Evolutionary conservation across 2,797 vertebrate genomes (phyloP).

Genomic region (Taeniopygia guttata): DNA sequence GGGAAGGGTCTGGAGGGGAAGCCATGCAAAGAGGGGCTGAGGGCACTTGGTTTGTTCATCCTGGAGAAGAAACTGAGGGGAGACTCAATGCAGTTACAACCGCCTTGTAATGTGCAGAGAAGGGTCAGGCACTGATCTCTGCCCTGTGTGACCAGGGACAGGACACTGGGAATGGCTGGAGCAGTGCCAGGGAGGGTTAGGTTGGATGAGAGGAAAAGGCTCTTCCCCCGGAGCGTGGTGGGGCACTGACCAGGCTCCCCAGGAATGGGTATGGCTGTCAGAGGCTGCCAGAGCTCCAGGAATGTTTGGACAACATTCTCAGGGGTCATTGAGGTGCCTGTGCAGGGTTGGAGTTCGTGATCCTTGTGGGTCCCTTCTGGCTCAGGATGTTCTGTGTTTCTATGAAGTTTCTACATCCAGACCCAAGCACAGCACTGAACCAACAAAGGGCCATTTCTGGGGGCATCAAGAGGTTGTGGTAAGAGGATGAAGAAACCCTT

Average conservation of each 20-base stretch:
- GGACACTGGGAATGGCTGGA: neutral
- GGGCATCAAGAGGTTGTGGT: neutral
- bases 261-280: fast-evolving
- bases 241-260: neutral
- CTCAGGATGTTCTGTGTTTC: neutral
- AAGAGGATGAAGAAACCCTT: neutral
- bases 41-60: neutral
- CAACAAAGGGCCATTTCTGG: neutral
- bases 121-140: neutral
- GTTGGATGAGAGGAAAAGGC: neutral
- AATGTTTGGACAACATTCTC: fast-evolving
- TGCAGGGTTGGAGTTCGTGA: neutral
- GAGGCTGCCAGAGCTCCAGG: neutral
- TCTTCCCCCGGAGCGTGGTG: neutral
- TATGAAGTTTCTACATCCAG: neutral
- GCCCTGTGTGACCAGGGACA: neutral
- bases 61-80: neutral
- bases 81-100: neutral
- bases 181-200: neutral
- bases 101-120: neutral
- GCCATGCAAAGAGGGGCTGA: neutral
- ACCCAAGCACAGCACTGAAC: neutral
- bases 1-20: neutral
- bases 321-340: neutral
- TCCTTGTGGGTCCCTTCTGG: neutral